phyloP scores from a whole-genome alignment of 2,888 invertebrate genomes.

The Xanthorhoe designata region DNA sequence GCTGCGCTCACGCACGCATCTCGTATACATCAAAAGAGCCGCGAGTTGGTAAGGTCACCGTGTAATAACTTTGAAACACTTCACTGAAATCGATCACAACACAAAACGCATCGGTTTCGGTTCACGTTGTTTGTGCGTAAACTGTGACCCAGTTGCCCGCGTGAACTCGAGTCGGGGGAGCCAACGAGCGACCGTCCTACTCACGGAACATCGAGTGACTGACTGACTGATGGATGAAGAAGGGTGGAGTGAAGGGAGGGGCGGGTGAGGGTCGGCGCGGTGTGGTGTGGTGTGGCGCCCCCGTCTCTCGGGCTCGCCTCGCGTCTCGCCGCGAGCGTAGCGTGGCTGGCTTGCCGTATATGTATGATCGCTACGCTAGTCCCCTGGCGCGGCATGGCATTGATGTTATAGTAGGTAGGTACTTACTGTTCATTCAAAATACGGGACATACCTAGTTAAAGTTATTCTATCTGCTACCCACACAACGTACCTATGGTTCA shows the following conservation, averaged over 20 bases:
- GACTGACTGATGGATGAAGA: constrained; percentile 80
- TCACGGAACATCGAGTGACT: constrained; percentile 74
- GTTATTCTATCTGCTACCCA: neutral
- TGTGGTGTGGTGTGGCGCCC: constrained; percentile 53
- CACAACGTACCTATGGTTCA: neutral
- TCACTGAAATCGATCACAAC: constrained; percentile 72
- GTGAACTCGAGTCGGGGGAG: constrained; percentile 65
- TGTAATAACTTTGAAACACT: constrained; percentile 62
- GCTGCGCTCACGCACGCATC: constrained; percentile 86
- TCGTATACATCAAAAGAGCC: constrained; percentile 82
- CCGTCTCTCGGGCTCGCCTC: constrained; percentile 43
- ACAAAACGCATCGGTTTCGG: constrained; percentile 61
- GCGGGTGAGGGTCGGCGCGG: constrained; percentile 60
- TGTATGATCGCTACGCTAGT: constrained; percentile 32
- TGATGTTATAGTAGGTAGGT: constrained; percentile 43
- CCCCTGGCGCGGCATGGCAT: constrained; percentile 44
- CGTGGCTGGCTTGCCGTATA: constrained; percentile 44
- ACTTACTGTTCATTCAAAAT: constrained; percentile 4
- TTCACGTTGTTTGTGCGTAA: constrained; percentile 63
- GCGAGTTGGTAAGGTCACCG: constrained; percentile 71
- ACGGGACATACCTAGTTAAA: constrained; percentile 2
- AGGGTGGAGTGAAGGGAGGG: constrained; percentile 58
- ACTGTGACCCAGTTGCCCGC: constrained; percentile 81
- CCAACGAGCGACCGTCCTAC: constrained; percentile 65
- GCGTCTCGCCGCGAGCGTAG: constrained; percentile 45